A percentile compares a stretch with the other conserved stretches of the same genome.
Evolutionary conservation across 1,140 invertebrate genomes (phyloP).

Genomic region (Aphelinus certus): DNA sequence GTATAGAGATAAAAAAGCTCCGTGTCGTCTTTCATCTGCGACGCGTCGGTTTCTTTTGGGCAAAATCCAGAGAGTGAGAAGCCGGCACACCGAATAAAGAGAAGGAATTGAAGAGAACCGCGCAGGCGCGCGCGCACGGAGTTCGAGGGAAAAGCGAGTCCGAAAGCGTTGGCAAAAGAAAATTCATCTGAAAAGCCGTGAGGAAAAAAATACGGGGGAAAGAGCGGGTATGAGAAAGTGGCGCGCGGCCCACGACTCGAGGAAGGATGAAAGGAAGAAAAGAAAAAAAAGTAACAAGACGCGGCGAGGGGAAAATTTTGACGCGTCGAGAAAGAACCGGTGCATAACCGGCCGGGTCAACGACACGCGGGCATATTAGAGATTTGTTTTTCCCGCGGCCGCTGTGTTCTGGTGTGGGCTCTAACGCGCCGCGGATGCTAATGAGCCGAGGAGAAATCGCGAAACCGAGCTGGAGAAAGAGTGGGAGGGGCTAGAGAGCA

Average conservation of each 20-base stretch:
- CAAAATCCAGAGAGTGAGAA: too few species aligned
- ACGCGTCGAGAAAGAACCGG: too few species aligned
- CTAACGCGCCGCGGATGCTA: constrained; percentile 22
- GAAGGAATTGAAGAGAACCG: too few species aligned
- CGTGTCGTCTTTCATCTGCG: too few species aligned
- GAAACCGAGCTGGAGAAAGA: constrained; percentile 28
- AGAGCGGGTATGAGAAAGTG: background rate
- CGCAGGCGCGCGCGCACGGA: too few species aligned
- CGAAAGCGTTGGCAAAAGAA: too few species aligned
- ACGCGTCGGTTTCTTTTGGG: too few species aligned
- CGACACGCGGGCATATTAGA: constrained; percentile 17
- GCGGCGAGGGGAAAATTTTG: too few species aligned
- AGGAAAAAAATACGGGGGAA: constrained; percentile 1
- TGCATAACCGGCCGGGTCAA: background rate
- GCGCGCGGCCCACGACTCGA: background rate
- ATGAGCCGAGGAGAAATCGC: constrained; percentile 22
- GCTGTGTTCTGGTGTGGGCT: background rate
- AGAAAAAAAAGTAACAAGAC: background rate
- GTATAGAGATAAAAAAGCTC: too few species aligned
- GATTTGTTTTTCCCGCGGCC: constrained; percentile 27
- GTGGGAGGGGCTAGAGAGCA: constrained; percentile 28
- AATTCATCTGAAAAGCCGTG: background rate
- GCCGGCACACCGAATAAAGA: too few species aligned
- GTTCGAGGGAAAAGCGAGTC: too few species aligned
- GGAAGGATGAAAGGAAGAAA: background rate